Evolutionary conservation across 2,797 vertebrate species (phyloP), one percentile per base, ranked within the genome.

Genomic region (Tympanoctomys barrerae): DNA sequence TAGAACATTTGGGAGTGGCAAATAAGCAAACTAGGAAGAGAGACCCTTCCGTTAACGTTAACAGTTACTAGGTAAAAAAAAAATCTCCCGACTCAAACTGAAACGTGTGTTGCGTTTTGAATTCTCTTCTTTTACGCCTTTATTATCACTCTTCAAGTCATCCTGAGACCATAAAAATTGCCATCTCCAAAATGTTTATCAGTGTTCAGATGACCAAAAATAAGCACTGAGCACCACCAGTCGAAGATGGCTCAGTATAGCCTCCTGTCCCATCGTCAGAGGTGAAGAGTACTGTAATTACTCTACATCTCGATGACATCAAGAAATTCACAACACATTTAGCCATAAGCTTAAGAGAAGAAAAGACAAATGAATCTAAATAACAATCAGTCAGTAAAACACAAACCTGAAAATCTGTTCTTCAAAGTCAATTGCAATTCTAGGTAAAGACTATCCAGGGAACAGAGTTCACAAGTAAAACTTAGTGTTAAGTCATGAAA

Each of bases 31-130:
- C 42, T 0, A 9, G 61, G 92, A 97, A 2, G 93, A 71, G 73
- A 82, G 57, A 54, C 46, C 97, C 64, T 89, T 95, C 21, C 85
- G 66, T 68, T 97, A 97, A 94, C 16, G 66, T 66, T 97, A 97
- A 94, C 16, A 97, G 73, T 81, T 85, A 94, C 19, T 98, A 95
- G 97, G 96, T 95, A 95, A 95, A 98, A 97, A 97, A 89, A 52
- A 52, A 10, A 52, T 80, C 2, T 82, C 39, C 97, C 52, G 94
- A 95, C 93, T 98, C 42, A 77, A 18, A 77, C 94, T 57, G 86
- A 33, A 36, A 68, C 31, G 96, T 95, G 16, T 73, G 46, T 61
- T 87, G 81, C 95, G 95, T 91, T 94, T 97, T 79, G 97, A 22
- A 93, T 61, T 26, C 28, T 96, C 86, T 87, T 87, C 80, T 8